Conservation (phyloP, 2,113 vertebrate species). For the Prunella fulvescens region DNA sequence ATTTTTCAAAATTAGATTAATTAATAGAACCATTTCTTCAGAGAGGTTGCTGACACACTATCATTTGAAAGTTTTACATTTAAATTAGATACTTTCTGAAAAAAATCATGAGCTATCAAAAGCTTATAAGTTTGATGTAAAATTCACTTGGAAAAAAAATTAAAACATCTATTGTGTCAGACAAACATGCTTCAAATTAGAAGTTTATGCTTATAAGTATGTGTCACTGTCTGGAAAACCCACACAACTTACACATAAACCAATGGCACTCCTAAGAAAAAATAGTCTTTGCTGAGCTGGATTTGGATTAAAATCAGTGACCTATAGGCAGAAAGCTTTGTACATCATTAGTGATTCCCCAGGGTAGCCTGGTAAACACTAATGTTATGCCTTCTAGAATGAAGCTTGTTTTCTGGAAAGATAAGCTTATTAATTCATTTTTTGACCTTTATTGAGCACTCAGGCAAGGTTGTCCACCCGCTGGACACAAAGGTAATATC, state of each 20-base stretch:
- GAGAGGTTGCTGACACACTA: neutral
- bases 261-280: neutral
- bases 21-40: neutral
- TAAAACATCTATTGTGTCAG: neutral
- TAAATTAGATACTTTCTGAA: neutral
- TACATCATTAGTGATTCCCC: constrained; percentile 40
- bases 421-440: constrained; percentile 54
- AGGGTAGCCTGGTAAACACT: constrained; percentile 5
- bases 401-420: constrained; percentile 55
- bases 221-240: neutral
- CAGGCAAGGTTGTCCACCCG: constrained; percentile 4
- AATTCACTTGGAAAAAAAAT: neutral
- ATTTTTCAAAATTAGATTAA: neutral
- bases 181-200: neutral
- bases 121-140: neutral
- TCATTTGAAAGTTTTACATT: neutral
- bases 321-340: constrained; percentile 40
- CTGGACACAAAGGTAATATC: neutral
- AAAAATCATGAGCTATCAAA: neutral
- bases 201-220: neutral
- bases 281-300: neutral
- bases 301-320: constrained; percentile 52
- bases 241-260: neutral
- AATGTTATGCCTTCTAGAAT: constrained; percentile 40
- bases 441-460: constrained; percentile 45